Evolutionary conservation across 92 coral and sea anemone genomes (phyloP).

Genomic region (Zoanthus gigantus): DNA sequence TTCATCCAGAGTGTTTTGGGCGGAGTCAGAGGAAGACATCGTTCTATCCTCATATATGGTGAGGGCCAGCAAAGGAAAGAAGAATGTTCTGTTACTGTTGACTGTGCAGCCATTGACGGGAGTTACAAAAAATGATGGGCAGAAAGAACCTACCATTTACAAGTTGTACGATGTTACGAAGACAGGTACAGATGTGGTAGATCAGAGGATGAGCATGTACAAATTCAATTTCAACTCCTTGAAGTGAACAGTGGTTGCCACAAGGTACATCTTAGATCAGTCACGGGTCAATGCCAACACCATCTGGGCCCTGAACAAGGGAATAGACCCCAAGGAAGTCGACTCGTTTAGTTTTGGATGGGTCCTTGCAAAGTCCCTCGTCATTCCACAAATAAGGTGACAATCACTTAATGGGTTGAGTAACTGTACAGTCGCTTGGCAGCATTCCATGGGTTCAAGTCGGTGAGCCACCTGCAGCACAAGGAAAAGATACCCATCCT

Average conservation of each 20-base stretch:
- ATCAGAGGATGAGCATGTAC: constrained; percentile 19
- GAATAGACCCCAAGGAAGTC: not conserved
- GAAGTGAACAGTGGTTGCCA: constrained; percentile 4
- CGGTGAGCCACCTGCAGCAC: not conserved
- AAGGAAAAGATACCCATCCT: not conserved
- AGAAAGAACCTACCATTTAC: not conserved
- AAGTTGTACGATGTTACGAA: constrained; percentile 31
- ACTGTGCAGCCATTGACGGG: constrained; percentile 24
- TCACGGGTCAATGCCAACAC: constrained; percentile 26
- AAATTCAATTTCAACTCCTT: constrained; percentile 7
- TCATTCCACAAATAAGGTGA: not conserved
- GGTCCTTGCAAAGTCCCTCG: constrained; percentile 3
- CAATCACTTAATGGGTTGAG: too few relatives aligned
- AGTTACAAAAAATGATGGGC: constrained; percentile 20
- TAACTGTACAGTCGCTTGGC: not conserved
- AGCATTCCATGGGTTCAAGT: not conserved
- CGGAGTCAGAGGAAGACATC: too few relatives aligned
- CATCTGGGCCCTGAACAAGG: constrained; percentile 21
- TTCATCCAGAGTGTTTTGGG: too few relatives aligned
- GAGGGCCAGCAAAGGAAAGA: not conserved
- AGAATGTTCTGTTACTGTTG: constrained; percentile 28
- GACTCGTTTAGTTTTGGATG: constrained; percentile 30
- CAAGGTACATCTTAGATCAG: constrained; percentile 19
- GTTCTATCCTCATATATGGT: too few relatives aligned
- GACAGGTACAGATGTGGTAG: not conserved